Base-by-base conservation (phyloP, 1,140 invertebrate genomes). In the Pogonomyrmex barbatus region DNA sequence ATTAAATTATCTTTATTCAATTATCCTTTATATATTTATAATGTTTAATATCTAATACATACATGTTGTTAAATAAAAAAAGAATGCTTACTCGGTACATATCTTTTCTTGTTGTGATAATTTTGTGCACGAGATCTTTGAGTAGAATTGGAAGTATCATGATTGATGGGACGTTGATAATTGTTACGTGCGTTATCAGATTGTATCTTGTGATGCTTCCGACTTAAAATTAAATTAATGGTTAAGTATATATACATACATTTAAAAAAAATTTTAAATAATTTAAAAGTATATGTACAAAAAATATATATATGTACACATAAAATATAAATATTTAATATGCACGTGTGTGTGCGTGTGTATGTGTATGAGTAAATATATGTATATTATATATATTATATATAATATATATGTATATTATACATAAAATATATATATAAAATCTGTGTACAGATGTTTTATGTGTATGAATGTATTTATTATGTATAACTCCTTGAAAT, bases 41-140 rank as follows among this genome's bases (percentile, higher is more conserved):
- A 73, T 54, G 24, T 56, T n/a, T 8, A 52, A 52, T 52, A 30
- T 50, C 0, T 24, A 54, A 14, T 76, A 10, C 10, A 75, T 8
- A 60, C n/a, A n/a, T n/a, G 10, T 67, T 81, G 54, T 78, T 54
- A 45, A 0, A 54, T 2, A 67, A 9, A 58, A 39, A 42, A n/a
- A 45, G 9, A 24, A 24, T 24, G 54, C 63, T 77, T 90, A 94
- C 94, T 92, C 90, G 92, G 91, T 67, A 92, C 89, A 85, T 93
- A 94, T 67, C 94, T 91, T 87, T 92, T 92, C 89, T 93, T 94
- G 58, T 93, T 93, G 76, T 94, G 94, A 81, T 93, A 93, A 90
- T 92, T 94, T 92, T 94, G 94, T 54, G 90, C 47, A 45, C 90
- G 89, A 52, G 91, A 91, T 82, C 92, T 91, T 30, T 91, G 68